Conservation (phyloP, 2,113 vertebrate genomes). For the Grantiella picta region DNA sequence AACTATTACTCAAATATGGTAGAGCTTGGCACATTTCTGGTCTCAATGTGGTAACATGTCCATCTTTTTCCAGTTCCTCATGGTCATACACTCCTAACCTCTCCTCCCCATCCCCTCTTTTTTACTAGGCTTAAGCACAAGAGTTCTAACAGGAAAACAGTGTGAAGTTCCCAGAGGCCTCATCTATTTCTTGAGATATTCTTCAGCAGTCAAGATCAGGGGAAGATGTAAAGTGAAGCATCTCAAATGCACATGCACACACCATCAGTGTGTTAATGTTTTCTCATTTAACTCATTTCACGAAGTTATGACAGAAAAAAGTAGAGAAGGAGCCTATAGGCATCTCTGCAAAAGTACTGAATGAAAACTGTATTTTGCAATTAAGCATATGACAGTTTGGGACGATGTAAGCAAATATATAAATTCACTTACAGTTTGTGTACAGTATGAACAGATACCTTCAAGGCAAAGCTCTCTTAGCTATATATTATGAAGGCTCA, state of each 20-base stretch:
- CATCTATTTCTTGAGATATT: not conserved
- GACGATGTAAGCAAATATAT: not conserved
- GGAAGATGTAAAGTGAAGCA: not conserved
- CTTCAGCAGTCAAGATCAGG: not conserved
- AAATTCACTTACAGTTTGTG: not conserved
- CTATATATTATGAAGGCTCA: not conserved
- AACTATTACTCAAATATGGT: not conserved
- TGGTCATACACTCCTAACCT: not conserved
- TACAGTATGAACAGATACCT: not conserved
- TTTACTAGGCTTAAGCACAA: not conserved
- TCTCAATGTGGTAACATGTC: not conserved
- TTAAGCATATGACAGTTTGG: not conserved
- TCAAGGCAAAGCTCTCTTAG: not conserved
- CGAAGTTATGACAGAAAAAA: not conserved
- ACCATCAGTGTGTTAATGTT: not conserved
- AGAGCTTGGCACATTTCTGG: not conserved
- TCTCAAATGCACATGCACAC: not conserved
- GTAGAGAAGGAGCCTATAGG: not conserved
- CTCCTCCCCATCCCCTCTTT: rapidly evolving
- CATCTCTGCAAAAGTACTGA: not conserved
- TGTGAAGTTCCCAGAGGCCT: not conserved
- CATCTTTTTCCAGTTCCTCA: not conserved
- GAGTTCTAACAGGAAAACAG: not conserved
- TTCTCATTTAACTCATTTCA: not conserved
- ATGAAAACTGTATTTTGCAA: not conserved